These are phyloP conservation scores for Gyrodactylus bullatarudis DNA, from an alignment of 1,140 invertebrate species.

Conservation along the genomic window DNA sequence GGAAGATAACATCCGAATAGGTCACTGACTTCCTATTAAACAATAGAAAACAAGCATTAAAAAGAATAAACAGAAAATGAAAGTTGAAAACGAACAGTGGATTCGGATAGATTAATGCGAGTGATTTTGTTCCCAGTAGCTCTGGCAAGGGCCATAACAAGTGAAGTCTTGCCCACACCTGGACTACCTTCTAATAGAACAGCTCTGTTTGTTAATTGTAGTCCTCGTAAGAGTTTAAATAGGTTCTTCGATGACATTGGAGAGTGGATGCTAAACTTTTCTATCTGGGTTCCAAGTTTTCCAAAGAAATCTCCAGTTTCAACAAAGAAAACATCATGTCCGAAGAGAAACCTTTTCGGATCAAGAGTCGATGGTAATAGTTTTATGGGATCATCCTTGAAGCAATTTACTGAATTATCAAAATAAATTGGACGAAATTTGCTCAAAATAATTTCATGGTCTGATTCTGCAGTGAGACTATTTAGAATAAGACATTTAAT, in stretches of 20 bases:
- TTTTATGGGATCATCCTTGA: conserved; percentile 8
- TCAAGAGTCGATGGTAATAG: conserved; percentile 9
- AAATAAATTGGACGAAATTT: background rate
- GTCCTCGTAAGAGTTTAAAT: conserved; percentile 41
- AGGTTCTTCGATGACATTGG: conserved; percentile 23
- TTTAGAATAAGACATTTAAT: background rate
- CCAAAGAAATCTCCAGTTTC: background rate
- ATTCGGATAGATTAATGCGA: conserved; percentile 82
- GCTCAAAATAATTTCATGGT: background rate
- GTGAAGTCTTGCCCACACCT: conserved; percentile 80
- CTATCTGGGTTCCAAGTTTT: background rate
- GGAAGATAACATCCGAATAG: conserved; percentile 89
- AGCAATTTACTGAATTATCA: background rate
- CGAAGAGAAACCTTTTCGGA: conserved; percentile 9
- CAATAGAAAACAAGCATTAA: conserved; percentile 19
- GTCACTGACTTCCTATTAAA: conserved; percentile 51
- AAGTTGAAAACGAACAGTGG: conserved; percentile 28
- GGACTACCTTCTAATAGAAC: conserved; percentile 81
- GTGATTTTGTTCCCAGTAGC: conserved; percentile 41
- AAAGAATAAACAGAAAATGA: background rate
- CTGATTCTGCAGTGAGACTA: background rate
- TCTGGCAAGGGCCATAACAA: conserved; percentile 58
- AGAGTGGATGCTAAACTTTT: background rate
- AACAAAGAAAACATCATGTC: conserved; percentile 13
- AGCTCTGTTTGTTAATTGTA: conserved; percentile 45